Evolutionary conservation across 2,888 invertebrate genomes (phyloP), one percentile per base, ranked within the genome.

Genomic region (Lycaena phlaeas): DNA sequence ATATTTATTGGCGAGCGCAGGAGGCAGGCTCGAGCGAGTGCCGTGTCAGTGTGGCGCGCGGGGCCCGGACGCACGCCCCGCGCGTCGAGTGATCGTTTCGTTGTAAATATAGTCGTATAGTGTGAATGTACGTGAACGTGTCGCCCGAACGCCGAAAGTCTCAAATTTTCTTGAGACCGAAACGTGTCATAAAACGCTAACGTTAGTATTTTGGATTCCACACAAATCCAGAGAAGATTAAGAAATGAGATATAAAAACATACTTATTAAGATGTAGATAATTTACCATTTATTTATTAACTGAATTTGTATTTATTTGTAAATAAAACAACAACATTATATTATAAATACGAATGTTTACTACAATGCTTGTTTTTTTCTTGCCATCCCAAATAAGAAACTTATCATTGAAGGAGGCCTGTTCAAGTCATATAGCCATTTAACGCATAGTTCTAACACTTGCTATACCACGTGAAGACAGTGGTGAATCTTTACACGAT

Each of bases 251-350:
- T 82, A 82, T 79, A 79, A 75, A n/a, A 79, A 68, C 75, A 76
- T 82, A 82, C 71, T 77, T 81, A 78, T 79, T 84, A 84, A 84
- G 82, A 73, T 84, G 84, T 84, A 84, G 84, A 84, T 84, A 84
- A 81, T 79, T 82, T 84, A 84, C 84, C 84, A 84, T 81, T 82
- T 84, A 84, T 84, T 84, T 84, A 84, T 84, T 84, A 84, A 84
- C 85, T 81, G 81, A 84, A 84, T 84, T 84, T 84, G 84, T 84
- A 84, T 84, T 84, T 84, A 84, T 84, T 84, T 84, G 84, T 84
- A 84, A 82, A 84, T 84, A 84, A 84, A 84, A 79, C 74, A 68
- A 81, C 74, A 74, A 77, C 76, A 81, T 75, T 78, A 81, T 84
- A 79, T 79, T 82, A 84, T 79, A 84, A 81, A 82, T 82, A 79